Evolutionary conservation across 2,888 invertebrate genomes (phyloP).

Genomic region (Agonum fuliginosum): DNA sequence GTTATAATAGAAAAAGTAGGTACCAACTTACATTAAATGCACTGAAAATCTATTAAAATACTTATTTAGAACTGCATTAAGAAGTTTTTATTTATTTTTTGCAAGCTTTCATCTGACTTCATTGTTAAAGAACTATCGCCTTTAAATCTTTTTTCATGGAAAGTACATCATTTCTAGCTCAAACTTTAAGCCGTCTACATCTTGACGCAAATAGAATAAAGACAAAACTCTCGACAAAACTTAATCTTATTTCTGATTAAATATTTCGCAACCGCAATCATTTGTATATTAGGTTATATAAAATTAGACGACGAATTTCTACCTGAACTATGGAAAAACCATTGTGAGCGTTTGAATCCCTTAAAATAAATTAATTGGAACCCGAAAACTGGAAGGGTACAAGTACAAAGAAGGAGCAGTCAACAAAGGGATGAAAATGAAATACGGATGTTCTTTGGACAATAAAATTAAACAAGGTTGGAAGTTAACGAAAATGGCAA

Average conservation of each 20-base stretch:
- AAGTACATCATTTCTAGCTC: background rate
- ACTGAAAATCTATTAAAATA: too few relatives aligned
- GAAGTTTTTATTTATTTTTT: background rate
- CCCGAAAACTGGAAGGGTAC: background rate
- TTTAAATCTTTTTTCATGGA: conserved; percentile 5
- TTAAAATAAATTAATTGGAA: conserved; percentile 32
- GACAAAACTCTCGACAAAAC: background rate
- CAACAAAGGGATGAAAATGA: background rate
- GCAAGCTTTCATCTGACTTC: background rate
- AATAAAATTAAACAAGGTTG: conserved; percentile 14
- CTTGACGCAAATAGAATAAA: conserved; percentile 10
- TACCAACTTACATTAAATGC: too few relatives aligned
- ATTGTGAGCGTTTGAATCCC: conserved; percentile 5
- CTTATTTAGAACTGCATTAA: background rate
- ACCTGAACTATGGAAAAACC: background rate
- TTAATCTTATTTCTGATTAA: conserved; percentile 27
- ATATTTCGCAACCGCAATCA: background rate
- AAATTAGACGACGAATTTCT: conserved; percentile 1
- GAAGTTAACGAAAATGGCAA: background rate
- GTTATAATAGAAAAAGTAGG: too few relatives aligned
- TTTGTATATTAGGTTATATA: conserved; percentile 17
- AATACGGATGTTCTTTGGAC: conserved; percentile 5
- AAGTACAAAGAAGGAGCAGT: background rate
- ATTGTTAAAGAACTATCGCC: conserved; percentile 21
- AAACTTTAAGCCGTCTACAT: conserved; percentile 4